A percentile compares a stretch with the other conserved stretches of the same genome.
phyloP scores from a whole-genome alignment of 2,888 invertebrate species.

The Cordilura impudica region DNA sequence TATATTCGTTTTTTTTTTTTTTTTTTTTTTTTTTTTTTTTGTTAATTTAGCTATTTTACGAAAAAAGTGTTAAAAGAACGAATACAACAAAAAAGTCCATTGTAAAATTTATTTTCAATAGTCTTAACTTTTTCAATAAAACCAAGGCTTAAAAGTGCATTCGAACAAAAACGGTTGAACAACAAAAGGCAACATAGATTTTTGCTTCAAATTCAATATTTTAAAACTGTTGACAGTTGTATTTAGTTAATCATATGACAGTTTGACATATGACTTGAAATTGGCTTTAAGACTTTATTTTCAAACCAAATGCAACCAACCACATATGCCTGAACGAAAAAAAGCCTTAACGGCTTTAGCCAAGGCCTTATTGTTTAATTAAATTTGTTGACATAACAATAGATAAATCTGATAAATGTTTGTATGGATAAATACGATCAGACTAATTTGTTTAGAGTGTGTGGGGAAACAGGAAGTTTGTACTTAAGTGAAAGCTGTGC shows the following conservation, averaged over 20 bases:
- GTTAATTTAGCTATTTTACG: slow-evolving; percentile 10
- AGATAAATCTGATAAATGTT: not conserved
- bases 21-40: slow-evolving; percentile 12
- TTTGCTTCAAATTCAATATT: slow-evolving; percentile 11
- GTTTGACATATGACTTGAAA: slow-evolving; percentile 54
- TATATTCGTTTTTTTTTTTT: no score
- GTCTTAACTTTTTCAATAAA: not conserved
- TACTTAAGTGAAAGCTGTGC: slow-evolving; percentile 34
- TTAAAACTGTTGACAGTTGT: slow-evolving; percentile 45
- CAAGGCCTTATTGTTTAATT: slow-evolving; percentile 22
- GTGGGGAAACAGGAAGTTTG: slow-evolving; percentile 28
- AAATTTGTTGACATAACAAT: not conserved
- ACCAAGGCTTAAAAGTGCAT: slow-evolving; percentile 9
- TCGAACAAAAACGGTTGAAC: not conserved
- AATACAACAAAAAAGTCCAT: not conserved
- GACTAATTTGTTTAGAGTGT: slow-evolving; percentile 4
- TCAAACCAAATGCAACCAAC: slow-evolving; percentile 9
- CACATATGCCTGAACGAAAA: not conserved
- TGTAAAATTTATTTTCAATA: slow-evolving; percentile 4
- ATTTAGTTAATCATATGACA: slow-evolving; percentile 56
- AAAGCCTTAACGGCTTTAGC: not conserved
- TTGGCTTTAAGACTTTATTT: slow-evolving; percentile 19
- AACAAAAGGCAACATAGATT: not conserved
- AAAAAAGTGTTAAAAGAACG: not conserved
- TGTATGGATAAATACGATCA: not conserved